A percentile compares a stretch with the other conserved stretches of the same genome.
phyloP scores from a whole-genome alignment of 2,888 invertebrate genomes.

The Micropterix aruncella region DNA sequence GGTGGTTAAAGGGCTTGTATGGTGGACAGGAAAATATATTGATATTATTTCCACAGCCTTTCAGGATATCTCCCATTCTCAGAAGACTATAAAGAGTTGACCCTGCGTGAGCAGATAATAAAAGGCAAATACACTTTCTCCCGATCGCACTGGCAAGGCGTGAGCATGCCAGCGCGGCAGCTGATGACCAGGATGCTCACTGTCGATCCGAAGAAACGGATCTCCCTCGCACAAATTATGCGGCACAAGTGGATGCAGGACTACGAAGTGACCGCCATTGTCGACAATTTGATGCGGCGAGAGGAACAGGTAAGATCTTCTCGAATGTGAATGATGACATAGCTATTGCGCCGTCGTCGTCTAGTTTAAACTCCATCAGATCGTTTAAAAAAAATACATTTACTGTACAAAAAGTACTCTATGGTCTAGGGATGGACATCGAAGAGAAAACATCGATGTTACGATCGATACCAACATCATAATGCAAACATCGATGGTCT shows the following conservation, averaged over 20 bases:
- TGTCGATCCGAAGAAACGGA: conserved; percentile 46
- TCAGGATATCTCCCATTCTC: conserved; percentile 61
- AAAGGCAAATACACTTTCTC: conserved; percentile 51
- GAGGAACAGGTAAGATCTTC: neutral
- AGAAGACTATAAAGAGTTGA: conserved; percentile 33
- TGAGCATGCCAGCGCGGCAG: conserved; percentile 52
- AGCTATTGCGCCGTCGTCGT: no score
- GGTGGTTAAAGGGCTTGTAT: no score
- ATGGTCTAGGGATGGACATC: no score
- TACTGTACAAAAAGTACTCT: no score
- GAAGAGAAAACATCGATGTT: neutral
- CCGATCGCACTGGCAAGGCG: conserved; percentile 41
- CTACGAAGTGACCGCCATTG: neutral
- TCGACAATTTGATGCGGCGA: neutral
- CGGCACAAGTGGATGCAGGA: conserved; percentile 52
- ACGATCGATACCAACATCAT: no score
- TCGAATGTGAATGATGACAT: no score
- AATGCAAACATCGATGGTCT: no score
- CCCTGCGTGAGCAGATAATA: conserved; percentile 54
- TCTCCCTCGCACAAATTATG: conserved; percentile 48
- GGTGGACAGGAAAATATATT: no score
- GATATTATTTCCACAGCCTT: conserved; percentile 30
- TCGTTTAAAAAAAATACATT: no score
- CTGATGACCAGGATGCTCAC: conserved; percentile 63
- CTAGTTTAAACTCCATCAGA: neutral